These are phyloP conservation scores for Dryadula phaetusa DNA, from an alignment of 2,888 invertebrate species.

Conservation along the genomic window DNA sequence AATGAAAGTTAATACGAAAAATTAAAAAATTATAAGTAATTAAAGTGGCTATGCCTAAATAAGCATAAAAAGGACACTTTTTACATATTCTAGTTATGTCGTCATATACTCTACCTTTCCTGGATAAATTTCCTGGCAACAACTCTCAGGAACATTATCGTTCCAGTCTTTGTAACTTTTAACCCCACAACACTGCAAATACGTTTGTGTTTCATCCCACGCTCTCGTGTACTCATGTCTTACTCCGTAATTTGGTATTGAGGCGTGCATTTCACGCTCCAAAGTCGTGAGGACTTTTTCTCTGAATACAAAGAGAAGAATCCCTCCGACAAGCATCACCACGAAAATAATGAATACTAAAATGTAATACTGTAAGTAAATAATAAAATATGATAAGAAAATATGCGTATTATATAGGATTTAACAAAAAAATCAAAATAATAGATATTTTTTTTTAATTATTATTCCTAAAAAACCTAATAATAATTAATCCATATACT, in stretches of 20 bases:
- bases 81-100: no score
- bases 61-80: no score
- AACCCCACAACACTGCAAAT: constrained; percentile 94
- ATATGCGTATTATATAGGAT: no score
- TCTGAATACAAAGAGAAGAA: constrained; percentile 95
- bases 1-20: no score
- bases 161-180: constrained; percentile 90
- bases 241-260: constrained; percentile 89
- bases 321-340: constrained; percentile 95
- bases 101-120: constrained; percentile 73
- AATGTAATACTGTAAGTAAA: constrained; percentile 91
- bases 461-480: no score
- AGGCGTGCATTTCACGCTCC: constrained; percentile 90
- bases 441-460: no score
- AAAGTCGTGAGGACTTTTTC: constrained; percentile 91
- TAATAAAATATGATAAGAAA: background rate
- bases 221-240: constrained; percentile 89
- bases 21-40: no score
- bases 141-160: constrained; percentile 89
- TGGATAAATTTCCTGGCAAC: constrained; percentile 87
- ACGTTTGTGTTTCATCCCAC: constrained; percentile 94
- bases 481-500: no score
- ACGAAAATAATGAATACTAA: constrained; percentile 94
- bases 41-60: no score
- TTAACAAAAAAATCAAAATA: background rate